Evolutionary conservation across 2,888 invertebrate genomes (phyloP), one percentile per base, ranked within the genome.

Genomic region (Spilarctia lutea): DNA sequence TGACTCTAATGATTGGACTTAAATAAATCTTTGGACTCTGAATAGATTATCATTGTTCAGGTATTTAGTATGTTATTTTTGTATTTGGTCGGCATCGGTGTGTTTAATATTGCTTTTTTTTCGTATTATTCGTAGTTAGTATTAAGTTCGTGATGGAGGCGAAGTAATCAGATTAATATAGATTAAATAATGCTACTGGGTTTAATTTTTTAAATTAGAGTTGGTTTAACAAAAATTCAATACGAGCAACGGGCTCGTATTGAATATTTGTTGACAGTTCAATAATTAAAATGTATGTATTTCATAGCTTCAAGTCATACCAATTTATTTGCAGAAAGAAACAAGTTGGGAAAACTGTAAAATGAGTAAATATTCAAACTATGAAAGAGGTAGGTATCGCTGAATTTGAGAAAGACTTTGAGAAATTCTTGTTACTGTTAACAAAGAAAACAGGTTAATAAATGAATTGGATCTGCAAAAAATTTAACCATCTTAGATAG

Each of bases 1-100:
- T 91, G 91, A 91, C 92, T 91, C 80, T 82, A 82, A 87, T 93
- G 93, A 93, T 93, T 92, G 91, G 92, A 91, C 89, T 92, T 89
- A 88, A 91, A 91, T 92, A 91, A 91, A 91, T 90, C 88, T 88
- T 85, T 80, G 82, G 82, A 68, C 65, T 80, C 76, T 92, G 90
- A 93, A 93, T 88, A 88, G 91, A 91, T 92, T 92, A 91, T 88
- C 85, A 85, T 83, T 79, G 79, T 72, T 72, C 66, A 27, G 42
- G 77, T 60, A 75, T 79, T 84, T 71, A 69, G 74, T 66, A 33
- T 70, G 75, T 65, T 70, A 72, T 79, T 78, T 83, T 82, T 75
- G 79, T 83, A 68, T 74, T 63, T 67, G 74, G 77, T 79, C 76
- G 78, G 76, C 71, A 68, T 45, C 71, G 30, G n/a, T 63, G n/a